Evolutionary conservation across 2,113 vertebrate species (phyloP).

Genomic region (Pomatorhinus ruficollis): DNA sequence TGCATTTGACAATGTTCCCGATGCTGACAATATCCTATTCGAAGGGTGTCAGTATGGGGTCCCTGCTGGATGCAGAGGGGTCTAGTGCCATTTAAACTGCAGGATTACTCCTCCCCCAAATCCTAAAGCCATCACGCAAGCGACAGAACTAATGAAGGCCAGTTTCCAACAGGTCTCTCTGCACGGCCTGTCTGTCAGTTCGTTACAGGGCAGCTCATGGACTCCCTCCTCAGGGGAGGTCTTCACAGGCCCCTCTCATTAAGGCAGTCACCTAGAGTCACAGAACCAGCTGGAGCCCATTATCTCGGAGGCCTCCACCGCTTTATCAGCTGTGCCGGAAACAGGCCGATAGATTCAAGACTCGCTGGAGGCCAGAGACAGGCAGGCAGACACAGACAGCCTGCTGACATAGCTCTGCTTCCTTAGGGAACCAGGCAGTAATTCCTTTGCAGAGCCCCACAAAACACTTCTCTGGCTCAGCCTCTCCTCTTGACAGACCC

Average conservation of each 20-base stretch:
- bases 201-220: neutral
- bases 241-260: constrained; percentile 13
- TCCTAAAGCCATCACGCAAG: neutral
- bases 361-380: neutral
- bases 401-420: constrained; percentile 8
- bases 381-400: neutral
- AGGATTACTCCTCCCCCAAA: neutral
- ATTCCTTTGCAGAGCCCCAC: neutral
- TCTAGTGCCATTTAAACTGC: neutral
- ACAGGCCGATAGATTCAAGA: neutral
- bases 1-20: neutral
- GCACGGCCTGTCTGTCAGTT: neutral
- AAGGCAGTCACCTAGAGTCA: constrained; percentile 44
- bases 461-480: neutral
- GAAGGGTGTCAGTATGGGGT: neutral
- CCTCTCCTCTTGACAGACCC: neutral
- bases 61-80: neutral
- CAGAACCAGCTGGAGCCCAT: constrained; percentile 51
- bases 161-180: neutral
- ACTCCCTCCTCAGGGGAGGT: neutral
- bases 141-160: constrained; percentile 16
- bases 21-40: neutral
- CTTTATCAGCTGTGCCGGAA: constrained; percentile 45
- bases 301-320: neutral
- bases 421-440: neutral